Base-by-base conservation (phyloP, 2,797 vertebrate species). In the Micrastur ruficollis region DNA sequence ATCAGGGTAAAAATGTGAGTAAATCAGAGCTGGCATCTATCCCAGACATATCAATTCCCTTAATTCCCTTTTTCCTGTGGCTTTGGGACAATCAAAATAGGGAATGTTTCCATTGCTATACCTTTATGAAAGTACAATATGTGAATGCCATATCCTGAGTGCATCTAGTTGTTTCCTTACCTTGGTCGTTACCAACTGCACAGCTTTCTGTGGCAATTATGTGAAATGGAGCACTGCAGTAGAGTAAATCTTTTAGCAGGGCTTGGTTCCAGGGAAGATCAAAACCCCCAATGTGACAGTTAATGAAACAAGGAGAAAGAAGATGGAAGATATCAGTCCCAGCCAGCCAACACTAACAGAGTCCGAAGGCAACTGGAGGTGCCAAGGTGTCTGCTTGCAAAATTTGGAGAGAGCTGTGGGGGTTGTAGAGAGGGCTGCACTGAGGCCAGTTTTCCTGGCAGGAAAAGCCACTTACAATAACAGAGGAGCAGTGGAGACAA, bases 21-120 rank as follows among this genome's bases (percentile, higher is more conserved):
- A 97, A 98, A 98, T 97, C 97, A 98, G 92, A 97, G 93, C 92
- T 97, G 97, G 98, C 96, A 95, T 89, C 95, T 78, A 81, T 97
- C 98, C 97, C 97, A 98, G 97, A 97, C 95, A 81, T 97, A 98
- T 98, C 97, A 91, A 95, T 98, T 98, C 97, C 97, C 96, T 90
- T 94, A 97, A 97, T 93, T 97, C 96, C 73, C 75, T 76, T 81
- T 89, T 97, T 95, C 97, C 97, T 96, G 95, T 98, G 98, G 98
- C 97, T 97, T 95, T 95, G 95, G 97, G 97, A 98, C 98, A 98
- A 97, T 98, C 97, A 97, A 98, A 98, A 98, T 86, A 98, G 96
- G 96, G 96, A 97, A 94, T 72, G 92, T 96, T 97, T 98, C 95
- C 93, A 94, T 62, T 83, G 95, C 50, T 89, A 65, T 96, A 97